Evolutionary conservation across 2,888 invertebrate species (phyloP).

Genomic region (Chaetogeoica ovagalla): DNA sequence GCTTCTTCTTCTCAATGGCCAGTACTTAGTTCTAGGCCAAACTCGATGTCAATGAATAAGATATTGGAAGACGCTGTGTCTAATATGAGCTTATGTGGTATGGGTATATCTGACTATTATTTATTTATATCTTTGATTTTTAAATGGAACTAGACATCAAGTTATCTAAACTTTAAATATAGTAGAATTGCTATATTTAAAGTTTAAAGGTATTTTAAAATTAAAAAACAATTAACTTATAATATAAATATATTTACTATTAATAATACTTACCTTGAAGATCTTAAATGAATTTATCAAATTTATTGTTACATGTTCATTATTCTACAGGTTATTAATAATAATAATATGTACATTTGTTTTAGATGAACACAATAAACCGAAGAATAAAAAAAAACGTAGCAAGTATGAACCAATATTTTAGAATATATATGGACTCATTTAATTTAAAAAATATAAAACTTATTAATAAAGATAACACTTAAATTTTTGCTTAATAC

Average conservation of each 20-base stretch:
- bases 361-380: constrained; percentile 12
- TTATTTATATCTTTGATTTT: not conserved
- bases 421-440: not conserved
- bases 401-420: constrained; percentile 46
- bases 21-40: constrained; percentile 19
- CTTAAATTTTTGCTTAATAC: too few species aligned
- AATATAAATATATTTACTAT: too few species aligned
- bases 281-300: too few species aligned
- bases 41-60: constrained; percentile 22
- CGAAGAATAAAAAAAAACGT: constrained; percentile 40
- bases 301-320: too few species aligned
- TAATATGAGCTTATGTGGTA: constrained; percentile 29
- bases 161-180: too few species aligned
- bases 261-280: too few species aligned
- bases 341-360: not conserved
- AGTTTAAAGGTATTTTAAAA: too few species aligned
- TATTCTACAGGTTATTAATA: too few species aligned
- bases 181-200: too few species aligned
- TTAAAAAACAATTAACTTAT: too few species aligned
- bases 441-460: not conserved
- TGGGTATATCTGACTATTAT: too few species aligned
- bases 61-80: constrained; percentile 34
- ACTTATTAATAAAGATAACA: not conserved
- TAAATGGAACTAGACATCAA: not conserved
- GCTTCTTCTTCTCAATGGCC: constrained; percentile 32